Evolutionary conservation across 2,797 vertebrate species (phyloP).

Genomic region (Myoxocephalus aenaeus): DNA sequence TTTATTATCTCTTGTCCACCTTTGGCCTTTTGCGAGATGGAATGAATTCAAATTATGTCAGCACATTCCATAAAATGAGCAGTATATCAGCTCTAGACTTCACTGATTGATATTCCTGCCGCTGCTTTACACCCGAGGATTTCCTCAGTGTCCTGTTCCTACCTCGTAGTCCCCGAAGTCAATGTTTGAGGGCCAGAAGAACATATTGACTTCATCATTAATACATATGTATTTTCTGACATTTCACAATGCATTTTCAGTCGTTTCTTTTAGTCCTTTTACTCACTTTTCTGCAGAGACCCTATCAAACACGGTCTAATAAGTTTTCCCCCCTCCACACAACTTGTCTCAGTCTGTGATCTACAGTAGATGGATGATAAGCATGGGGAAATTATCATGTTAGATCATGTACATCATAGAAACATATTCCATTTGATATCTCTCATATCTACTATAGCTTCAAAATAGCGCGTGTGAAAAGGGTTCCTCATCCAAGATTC

Average conservation of each 20-base stretch:
- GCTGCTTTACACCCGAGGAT: conserved; percentile 25
- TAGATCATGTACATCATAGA: conserved; percentile 35
- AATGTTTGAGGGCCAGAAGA: conserved; percentile 46
- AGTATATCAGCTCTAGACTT: background rate
- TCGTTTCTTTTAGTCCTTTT: conserved; percentile 4
- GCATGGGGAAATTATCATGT: background rate
- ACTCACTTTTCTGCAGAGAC: conserved; percentile 19
- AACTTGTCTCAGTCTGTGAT: conserved; percentile 21
- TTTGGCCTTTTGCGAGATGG: conserved; percentile 27
- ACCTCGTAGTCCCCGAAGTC: conserved; percentile 47
- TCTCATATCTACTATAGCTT: conserved; percentile 30
- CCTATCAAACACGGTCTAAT: conserved; percentile 1
- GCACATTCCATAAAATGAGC: conserved; percentile 11
- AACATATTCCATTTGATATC: conserved; percentile 51
- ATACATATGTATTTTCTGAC: conserved; percentile 63
- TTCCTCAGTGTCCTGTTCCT: conserved; percentile 20
- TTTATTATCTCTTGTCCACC: conserved; percentile 20
- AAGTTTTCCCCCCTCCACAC: background rate
- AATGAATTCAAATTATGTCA: conserved; percentile 19
- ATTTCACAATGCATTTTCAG: conserved; percentile 40
- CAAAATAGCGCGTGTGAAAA: conserved; percentile 37
- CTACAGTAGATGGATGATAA: conserved; percentile 9
- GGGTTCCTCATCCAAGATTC: conserved; percentile 57
- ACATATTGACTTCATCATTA: conserved; percentile 51
- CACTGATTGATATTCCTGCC: conserved; percentile 48